Evolutionary conservation across 1,140 invertebrate species (phyloP).

Genomic region (Drosophila willistoni): DNA sequence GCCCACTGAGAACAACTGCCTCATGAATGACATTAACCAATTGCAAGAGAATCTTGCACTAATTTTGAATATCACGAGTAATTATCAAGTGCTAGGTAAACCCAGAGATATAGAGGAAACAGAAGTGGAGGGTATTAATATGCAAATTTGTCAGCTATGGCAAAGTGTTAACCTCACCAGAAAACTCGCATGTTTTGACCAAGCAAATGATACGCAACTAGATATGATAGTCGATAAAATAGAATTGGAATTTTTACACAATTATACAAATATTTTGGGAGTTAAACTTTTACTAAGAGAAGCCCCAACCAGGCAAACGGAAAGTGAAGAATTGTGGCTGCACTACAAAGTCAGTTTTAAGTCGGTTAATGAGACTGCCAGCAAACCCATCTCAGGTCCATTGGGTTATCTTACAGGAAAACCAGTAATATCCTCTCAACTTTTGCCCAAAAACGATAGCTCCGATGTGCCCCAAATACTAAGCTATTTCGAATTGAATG

Average conservation of each 20-base stretch:
- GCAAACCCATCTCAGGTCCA: slow-evolving; percentile 59
- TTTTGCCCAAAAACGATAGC: slow-evolving; percentile 42
- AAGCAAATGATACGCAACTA: slow-evolving; percentile 36
- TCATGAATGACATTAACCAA: slow-evolving; percentile 30
- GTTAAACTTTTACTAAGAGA: slow-evolving; percentile 37
- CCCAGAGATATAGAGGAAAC: slow-evolving; percentile 53
- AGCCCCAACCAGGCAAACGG: neutral
- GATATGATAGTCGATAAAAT: slow-evolving; percentile 42
- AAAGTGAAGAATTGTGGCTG: slow-evolving; percentile 42
- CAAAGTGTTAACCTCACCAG: neutral
- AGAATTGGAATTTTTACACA: slow-evolving; percentile 53
- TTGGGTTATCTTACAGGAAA: slow-evolving; percentile 66
- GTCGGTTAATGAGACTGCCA: neutral
- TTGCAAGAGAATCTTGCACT: slow-evolving; percentile 43
- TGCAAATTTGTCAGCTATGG: slow-evolving; percentile 45
- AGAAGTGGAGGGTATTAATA: slow-evolving; percentile 15
- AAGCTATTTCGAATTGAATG: slow-evolving; percentile 49
- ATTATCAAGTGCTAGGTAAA: slow-evolving; percentile 35
- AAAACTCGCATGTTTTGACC: slow-evolving; percentile 15
- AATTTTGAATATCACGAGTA: slow-evolving; percentile 53
- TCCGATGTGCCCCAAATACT: slow-evolving; percentile 25
- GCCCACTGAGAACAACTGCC: slow-evolving; percentile 46
- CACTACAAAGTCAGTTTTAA: slow-evolving; percentile 34
- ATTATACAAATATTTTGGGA: slow-evolving; percentile 56
- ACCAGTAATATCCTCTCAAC: slow-evolving; percentile 54